Base-by-base conservation (phyloP, 2,113 vertebrate species). In the Cepphus grylle region DNA sequence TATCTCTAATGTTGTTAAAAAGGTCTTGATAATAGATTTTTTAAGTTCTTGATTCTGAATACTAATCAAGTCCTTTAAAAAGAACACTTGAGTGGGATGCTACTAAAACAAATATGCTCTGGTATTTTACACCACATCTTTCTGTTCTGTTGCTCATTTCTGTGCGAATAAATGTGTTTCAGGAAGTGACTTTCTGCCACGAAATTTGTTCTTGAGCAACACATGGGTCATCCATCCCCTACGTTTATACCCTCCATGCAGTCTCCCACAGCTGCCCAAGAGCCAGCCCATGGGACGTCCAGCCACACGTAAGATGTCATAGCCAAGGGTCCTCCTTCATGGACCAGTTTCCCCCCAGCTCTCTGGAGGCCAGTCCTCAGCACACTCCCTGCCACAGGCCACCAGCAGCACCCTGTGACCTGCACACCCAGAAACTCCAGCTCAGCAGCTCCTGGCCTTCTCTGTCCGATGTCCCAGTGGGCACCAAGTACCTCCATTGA, bases 21-120 rank as follows among this genome's bases (percentile, higher is more conserved):
- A 97, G 58, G 90, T 78, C 94, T 97, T 3, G 3, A 94, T 93
- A 94, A 97, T 89, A 96, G 78, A 88, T 91, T 91, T 91, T 94
- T 90, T 47, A 80, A 95, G 84, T 73, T 95, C n/a, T 27, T 95
- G 65, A 94, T 92, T 94, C 74, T 56, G 95, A 97, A 90, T 94
- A 92, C 92, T 76, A 94, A 95, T 93, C 79, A 83, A 94, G 89
- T 74, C 76, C 79, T 96, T 92, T 96, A 69, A 76, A 84, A 95
- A 91, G 95, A 95, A 83, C 70, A 80, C 55, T 36, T 58, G 89
- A 96, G 89, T 81, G 71, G 86, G 92, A 94, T 88, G 95, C 53
- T 84, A 80, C 95, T 62, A 81, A 92, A 93, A 98, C 86, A 95
- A 97, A 91, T 78, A 72, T 66, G 88, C 81, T 90, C 78, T 47